Evolutionary conservation across 2,797 vertebrate species (phyloP).

Genomic region (Chaetodon trifasciatus): DNA sequence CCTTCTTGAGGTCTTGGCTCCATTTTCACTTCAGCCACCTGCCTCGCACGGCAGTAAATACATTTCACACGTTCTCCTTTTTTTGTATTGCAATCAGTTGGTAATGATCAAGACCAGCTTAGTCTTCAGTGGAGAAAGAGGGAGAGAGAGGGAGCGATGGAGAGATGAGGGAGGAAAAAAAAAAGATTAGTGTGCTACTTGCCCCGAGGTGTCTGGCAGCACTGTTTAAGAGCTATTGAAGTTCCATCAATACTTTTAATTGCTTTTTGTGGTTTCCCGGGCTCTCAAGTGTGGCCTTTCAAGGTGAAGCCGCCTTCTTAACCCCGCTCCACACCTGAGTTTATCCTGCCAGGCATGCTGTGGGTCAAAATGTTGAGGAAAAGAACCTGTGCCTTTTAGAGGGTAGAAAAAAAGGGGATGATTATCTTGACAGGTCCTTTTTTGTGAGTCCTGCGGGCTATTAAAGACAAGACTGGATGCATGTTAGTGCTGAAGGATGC

Average conservation of each 20-base stretch:
- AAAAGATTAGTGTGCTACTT: slow-evolving; percentile 72
- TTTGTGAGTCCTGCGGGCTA: slow-evolving; percentile 48
- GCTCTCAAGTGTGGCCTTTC: slow-evolving; percentile 75
- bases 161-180: slow-evolving; percentile 16
- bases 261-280: slow-evolving; percentile 80
- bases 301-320: slow-evolving; percentile 79
- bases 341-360: slow-evolving; percentile 70
- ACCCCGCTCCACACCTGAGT: slow-evolving; percentile 60
- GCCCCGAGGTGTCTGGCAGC: slow-evolving; percentile 79
- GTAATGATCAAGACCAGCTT: slow-evolving; percentile 55
- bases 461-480: slow-evolving; percentile 50
- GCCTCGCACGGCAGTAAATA: slow-evolving; percentile 39
- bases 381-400: slow-evolving; percentile 57
- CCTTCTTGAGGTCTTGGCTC: slow-evolving; percentile 22
- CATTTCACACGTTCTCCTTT: slow-evolving; percentile 19
- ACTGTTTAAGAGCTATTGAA: slow-evolving; percentile 84
- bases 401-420: slow-evolving; percentile 24
- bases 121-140: slow-evolving; percentile 20
- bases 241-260: slow-evolving; percentile 86
- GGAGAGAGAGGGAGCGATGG: slow-evolving; percentile 16
- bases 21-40: slow-evolving; percentile 31
- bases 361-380: slow-evolving; percentile 75
- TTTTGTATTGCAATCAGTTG: slow-evolving; percentile 22
- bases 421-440: slow-evolving; percentile 60
- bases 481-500: slow-evolving; percentile 53